Conservation (phyloP, 2,797 vertebrate genomes). For the Xenops minutus region DNA sequence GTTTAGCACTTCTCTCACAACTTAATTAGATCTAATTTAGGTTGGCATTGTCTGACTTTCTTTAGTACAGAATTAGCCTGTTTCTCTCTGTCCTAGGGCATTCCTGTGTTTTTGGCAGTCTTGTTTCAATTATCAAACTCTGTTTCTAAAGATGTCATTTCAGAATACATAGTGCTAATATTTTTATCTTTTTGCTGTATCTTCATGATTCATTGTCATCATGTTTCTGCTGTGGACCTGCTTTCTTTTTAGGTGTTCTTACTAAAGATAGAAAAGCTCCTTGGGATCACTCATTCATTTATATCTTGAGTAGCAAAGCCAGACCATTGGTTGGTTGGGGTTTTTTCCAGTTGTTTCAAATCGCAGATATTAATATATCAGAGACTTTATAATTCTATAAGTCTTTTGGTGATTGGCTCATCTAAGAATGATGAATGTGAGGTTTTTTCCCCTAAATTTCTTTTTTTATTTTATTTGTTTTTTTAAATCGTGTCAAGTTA, state of each 20-base stretch:
- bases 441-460: fast-evolving
- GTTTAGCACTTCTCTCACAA: conserved; percentile 19
- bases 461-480: not conserved
- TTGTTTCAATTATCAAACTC: conserved; percentile 23
- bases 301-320: conserved; percentile 2
- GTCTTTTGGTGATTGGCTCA: not conserved
- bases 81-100: conserved; percentile 46
- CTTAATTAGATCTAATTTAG: conserved; percentile 50
- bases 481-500: not conserved
- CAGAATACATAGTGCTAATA: not conserved
- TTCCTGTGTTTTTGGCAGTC: conserved; percentile 18
- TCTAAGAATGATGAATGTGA: not conserved
- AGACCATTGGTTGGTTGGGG: not conserved
- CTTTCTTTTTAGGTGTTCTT: conserved; percentile 38
- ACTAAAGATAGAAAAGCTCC: conserved; percentile 35
- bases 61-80: conserved; percentile 29
- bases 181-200: conserved; percentile 25
- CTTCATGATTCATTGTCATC: not conserved
- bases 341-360: not conserved
- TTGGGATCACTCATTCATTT: conserved; percentile 1
- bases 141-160: not conserved
- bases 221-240: not conserved
- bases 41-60: conserved; percentile 14
- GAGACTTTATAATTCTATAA: not conserved
- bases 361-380: not conserved